phyloP scores from a whole-genome alignment of 2,888 invertebrate species.

The Lasioglossum zephyrum region DNA sequence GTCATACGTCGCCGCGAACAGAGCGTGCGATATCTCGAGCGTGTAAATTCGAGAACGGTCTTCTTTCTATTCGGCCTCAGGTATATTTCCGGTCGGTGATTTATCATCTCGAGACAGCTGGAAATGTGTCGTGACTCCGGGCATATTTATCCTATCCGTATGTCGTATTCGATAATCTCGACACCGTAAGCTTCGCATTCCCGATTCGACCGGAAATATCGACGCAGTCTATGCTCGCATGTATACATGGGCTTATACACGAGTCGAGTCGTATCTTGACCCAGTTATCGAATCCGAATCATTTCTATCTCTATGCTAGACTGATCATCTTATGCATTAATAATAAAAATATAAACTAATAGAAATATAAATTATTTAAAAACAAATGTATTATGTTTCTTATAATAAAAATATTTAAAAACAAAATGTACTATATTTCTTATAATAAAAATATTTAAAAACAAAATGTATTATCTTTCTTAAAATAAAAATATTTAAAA shows the following conservation, averaged over 20 bases:
- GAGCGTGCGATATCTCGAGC: constrained; percentile 11
- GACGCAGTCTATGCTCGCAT: background rate
- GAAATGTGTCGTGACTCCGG: constrained; percentile 30
- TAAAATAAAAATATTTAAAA: too few relatives aligned
- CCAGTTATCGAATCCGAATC: background rate
- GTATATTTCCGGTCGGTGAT: constrained; percentile 41
- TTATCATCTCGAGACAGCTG: constrained; percentile 46
- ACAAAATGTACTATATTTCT: too few relatives aligned
- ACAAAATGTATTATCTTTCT: too few relatives aligned
- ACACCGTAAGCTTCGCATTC: constrained; percentile 39
- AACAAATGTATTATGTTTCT: too few relatives aligned
- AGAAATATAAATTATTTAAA: too few relatives aligned
- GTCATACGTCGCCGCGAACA: background rate
- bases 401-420: too few relatives aligned
- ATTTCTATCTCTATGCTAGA: background rate
- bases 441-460: too few relatives aligned
- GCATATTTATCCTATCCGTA: constrained; percentile 14
- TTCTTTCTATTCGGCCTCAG: constrained; percentile 17
- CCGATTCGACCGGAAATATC: constrained; percentile 38
- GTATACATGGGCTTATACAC: background rate
- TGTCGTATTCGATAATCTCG: constrained; percentile 33
- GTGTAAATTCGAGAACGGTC: constrained; percentile 37
- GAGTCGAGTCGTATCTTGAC: background rate
- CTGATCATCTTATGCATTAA: too few relatives aligned
- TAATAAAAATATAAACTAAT: too few relatives aligned